Evolutionary conservation across 2,888 invertebrate species (phyloP), one percentile per base, ranked within the genome.

Genomic region (Monoplex corrugatus): DNA sequence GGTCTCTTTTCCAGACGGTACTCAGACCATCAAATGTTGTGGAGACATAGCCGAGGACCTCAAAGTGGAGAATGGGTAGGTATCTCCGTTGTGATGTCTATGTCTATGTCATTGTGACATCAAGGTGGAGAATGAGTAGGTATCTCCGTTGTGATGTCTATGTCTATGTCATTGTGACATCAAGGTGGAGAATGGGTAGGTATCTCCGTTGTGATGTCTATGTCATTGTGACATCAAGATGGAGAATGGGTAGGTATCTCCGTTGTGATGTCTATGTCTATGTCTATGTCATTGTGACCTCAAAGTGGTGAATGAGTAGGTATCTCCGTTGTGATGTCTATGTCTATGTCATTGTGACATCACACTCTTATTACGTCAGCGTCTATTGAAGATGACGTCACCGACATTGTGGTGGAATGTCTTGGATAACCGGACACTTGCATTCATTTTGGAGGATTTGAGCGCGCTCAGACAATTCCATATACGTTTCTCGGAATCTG

Each of bases 11-110:
- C 38, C 84, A 85, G 84, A 85, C 38, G 84, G 84, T 3, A 85
- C 57, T 1, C 50, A 63, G n/a, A 85, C 16, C 10, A 85, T 85
- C 63, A 85, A 38, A 13, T 85, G 84, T 38, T 85, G 84, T 16
- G 84, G 84, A 8, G 38, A 85, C 38, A 85, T 85, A 5, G 84
- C n/a, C 32, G 40, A 85, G 38, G 84, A 57, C 3, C 57, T 85
- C 23, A 85, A 23, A 28, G 63, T 57, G 28, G 86, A 68, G n/a
- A 68, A 68, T 43, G 86, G 63, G 86, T 86, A 68, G 45, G 50
- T 19, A 2, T 44, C 57, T 57, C 28, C 10, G 16, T 75, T 75
- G 3, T 75, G 19, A 19, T 72, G 57, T 57, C 13, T 13, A 57
- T 57, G 57, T 16, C 23, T 57, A 57, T 23, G 23, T 23, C 13